Percentiles rank a stretch among this genome's conserved stretches.
These are phyloP conservation scores for Epizoanthus fatuus DNA, from an alignment of 92 coral and sea anemone species.

Conservation along the genomic window DNA sequence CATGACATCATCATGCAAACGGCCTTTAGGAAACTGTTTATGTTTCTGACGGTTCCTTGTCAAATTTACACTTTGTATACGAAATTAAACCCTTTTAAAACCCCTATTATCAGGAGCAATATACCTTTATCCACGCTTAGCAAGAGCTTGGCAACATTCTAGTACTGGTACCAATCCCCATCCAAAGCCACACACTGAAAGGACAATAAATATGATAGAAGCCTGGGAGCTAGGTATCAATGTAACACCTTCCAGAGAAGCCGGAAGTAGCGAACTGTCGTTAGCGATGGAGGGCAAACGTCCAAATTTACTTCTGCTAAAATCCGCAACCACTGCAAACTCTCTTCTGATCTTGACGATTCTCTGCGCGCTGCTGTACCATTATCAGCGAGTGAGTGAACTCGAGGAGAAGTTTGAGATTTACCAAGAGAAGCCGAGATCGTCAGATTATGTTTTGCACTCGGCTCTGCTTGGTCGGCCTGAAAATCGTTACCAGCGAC, in stretches of 20 bases:
- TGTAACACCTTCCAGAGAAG: neutral
- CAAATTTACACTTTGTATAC: too few species aligned
- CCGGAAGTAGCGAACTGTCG: neutral
- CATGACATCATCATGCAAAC: too few species aligned
- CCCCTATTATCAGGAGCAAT: too few species aligned
- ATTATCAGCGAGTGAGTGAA: constrained; percentile 10
- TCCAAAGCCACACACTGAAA: too few species aligned
- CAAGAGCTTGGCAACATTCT: too few species aligned
- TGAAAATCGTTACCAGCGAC: neutral
- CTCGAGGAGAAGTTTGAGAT: neutral
- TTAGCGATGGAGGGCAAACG: constrained; percentile 7
- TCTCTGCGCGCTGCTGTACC: neutral
- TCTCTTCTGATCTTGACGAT: neutral
- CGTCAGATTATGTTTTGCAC: neutral
- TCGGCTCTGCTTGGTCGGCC: neutral
- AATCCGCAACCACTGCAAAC: constrained; percentile 3
- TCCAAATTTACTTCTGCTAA: neutral
- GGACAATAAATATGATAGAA: neutral
- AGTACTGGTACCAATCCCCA: too few species aligned
- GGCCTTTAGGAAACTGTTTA: too few species aligned
- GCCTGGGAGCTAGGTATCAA: neutral
- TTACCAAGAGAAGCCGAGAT: neutral
- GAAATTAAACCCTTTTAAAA: too few species aligned
- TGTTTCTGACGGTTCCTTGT: too few species aligned
- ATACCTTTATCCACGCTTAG: too few species aligned